Evolutionary conservation across 2,797 vertebrate species (phyloP).

Genomic region (Glossophaga mutica): DNA sequence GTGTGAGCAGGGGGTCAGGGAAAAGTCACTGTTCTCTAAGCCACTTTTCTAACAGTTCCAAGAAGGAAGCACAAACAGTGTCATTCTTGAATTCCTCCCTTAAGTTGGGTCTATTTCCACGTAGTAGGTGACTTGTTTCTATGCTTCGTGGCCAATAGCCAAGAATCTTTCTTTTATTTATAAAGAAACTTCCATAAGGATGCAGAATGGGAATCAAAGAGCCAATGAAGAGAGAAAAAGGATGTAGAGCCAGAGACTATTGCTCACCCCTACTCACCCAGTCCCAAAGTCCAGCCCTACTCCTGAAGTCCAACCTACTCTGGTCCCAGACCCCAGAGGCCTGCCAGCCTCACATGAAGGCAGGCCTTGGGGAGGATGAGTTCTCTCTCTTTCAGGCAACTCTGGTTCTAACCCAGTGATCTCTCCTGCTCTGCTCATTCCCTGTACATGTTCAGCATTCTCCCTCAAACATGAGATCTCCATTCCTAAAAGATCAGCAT

Average conservation of each 20-base stretch:
- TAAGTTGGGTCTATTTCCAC: background rate
- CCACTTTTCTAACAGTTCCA: background rate
- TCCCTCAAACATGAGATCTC: background rate
- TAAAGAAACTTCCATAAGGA: background rate
- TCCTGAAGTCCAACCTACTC: background rate
- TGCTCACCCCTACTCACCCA: accelerated
- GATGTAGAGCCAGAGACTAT: background rate
- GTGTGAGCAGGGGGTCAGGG: background rate
- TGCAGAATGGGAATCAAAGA: background rate
- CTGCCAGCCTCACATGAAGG: background rate
- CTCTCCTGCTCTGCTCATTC: background rate
- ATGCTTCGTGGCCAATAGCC: background rate
- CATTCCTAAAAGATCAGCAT: background rate
- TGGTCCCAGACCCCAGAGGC: background rate
- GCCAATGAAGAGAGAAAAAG: background rate
- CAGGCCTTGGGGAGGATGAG: background rate
- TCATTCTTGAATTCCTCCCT: background rate
- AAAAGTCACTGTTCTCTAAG: background rate
- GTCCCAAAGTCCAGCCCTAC: background rate
- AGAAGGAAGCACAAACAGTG: background rate
- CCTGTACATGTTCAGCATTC: background rate
- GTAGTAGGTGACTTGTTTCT: background rate
- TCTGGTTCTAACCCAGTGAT: background rate
- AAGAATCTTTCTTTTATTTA: constrained; percentile 24
- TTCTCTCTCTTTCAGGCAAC: background rate